A percentile compares a stretch with the other conserved stretches of the same genome.
Evolutionary conservation across 2,113 vertebrate species (phyloP).

Genomic region (Desmodus rotundus): DNA sequence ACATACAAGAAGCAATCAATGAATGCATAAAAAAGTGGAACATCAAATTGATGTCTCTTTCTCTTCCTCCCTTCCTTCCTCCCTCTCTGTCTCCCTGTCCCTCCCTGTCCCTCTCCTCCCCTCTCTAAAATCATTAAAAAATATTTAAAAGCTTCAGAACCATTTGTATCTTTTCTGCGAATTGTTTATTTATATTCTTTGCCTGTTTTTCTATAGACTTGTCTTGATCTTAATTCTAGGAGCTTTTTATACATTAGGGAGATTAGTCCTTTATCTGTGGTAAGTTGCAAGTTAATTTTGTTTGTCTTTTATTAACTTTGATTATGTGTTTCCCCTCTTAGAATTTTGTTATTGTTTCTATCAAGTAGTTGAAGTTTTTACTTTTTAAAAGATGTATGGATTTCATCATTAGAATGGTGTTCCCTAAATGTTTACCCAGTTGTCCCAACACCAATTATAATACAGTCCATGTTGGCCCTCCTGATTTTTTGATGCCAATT

Average conservation of each 20-base stretch:
- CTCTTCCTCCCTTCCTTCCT: too few relatives aligned
- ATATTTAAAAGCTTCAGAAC: too few relatives aligned
- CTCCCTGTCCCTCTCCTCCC: too few relatives aligned
- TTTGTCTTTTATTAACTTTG: not conserved
- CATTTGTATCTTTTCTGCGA: conserved; percentile 16
- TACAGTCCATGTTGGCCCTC: not conserved
- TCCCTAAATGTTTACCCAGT: not conserved
- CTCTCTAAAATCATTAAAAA: too few relatives aligned
- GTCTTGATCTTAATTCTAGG: conserved; percentile 19
- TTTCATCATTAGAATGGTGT: not conserved
- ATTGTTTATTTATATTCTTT: not conserved
- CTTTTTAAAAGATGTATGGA: not conserved
- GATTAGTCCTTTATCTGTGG: not conserved
- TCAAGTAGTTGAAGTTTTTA: not conserved
- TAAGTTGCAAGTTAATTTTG: not conserved
- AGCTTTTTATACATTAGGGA: not conserved
- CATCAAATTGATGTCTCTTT: too few relatives aligned
- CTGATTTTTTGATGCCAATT: not conserved
- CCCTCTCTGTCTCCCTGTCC: too few relatives aligned
- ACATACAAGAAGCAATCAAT: too few relatives aligned
- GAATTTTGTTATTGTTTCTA: not conserved
- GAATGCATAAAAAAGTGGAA: too few relatives aligned
- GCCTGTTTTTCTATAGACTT: not conserved
- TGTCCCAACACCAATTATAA: not conserved
- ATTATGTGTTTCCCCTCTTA: not conserved